Percentiles rank a stretch among this genome's conserved stretches.
These are phyloP conservation scores for Ennomos quercinarius DNA, from an alignment of 2,888 invertebrate species.

Conservation along the genomic window DNA sequence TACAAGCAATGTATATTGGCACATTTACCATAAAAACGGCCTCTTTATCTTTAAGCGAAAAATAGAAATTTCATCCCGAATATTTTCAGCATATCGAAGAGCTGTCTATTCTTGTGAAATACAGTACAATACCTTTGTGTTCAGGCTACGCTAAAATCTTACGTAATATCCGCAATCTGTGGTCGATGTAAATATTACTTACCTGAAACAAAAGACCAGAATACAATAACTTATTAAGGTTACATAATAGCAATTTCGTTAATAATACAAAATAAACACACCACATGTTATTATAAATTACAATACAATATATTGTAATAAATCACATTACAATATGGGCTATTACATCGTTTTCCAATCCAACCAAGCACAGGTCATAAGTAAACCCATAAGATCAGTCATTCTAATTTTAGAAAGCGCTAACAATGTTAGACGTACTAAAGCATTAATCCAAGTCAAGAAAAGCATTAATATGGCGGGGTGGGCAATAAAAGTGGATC, in stretches of 20 bases:
- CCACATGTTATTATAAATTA: no score
- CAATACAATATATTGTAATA: no score
- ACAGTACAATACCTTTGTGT: slow-evolving; percentile 9
- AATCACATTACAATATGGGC: no score
- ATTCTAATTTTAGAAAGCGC: slow-evolving; percentile 19
- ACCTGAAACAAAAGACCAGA: slow-evolving; percentile 34
- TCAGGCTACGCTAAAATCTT: slow-evolving; percentile 8
- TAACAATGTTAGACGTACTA: slow-evolving; percentile 21
- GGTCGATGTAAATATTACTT: slow-evolving; percentile 23
- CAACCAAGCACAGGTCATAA: no score
- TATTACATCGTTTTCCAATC: no score
- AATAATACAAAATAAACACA: no score
- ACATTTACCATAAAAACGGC: slow-evolving; percentile 17
- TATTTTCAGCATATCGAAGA: no score
- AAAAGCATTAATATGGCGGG: slow-evolving; percentile 35
- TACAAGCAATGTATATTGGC: slow-evolving; percentile 32
- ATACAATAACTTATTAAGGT: no score
- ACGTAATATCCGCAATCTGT: slow-evolving; percentile 8
- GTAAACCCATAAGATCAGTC: not conserved
- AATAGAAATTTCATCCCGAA: not conserved
- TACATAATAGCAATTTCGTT: no score
- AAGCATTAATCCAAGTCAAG: slow-evolving; percentile 30
- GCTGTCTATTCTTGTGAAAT: no score
- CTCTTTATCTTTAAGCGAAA: slow-evolving; percentile 18
- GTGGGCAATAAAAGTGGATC: slow-evolving; percentile 21